Base-by-base conservation (phyloP, 2,797 vertebrate species). In the Sarcoramphus papa region DNA sequence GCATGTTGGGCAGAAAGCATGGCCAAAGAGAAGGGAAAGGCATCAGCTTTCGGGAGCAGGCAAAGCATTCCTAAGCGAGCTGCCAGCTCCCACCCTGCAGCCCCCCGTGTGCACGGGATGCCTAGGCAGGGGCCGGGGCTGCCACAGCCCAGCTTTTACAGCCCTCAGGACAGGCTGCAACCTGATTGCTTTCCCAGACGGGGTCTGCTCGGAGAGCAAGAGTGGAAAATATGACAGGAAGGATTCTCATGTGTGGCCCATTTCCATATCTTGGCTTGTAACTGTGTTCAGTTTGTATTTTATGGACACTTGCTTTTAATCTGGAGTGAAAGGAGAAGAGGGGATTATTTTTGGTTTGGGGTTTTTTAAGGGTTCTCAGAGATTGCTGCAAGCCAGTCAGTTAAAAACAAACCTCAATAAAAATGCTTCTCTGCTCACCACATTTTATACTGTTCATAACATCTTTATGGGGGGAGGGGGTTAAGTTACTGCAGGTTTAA, bases 181-280 rank as follows among this genome's bases (percentile, higher is more conserved):
- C 64, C 60, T 92, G 87, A 95, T 79, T 93, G 89, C 85, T 97
- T 94, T 96, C 73, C 87, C 96, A 96, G 94, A 77, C 5, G 0
- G 72, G 50, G 62, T 89, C 75, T 8, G 13, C 76, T 80, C 31
- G 0, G 68, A 75, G 90, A 93, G 85, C 25, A 10, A 21, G 92
- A 91, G 85, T 70, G 95, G 96, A 97, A 97, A 97, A 95, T 96
- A 83, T 95, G 93, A 95, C 94, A 94, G 91, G 85, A 95, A 93
- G 91, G 93, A 97, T 96, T 96, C 93, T 97, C 93, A 95, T 84
- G 95, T 97, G 94, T 96, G 95, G 95, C 93, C 94, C 84, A 77
- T 95, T 95, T 97, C 92, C 94, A 88, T 92, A 88, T 85, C 95
- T 95, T 96, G 92, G 91, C 96, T 95, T 76, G 53, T 88, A 78